Evolutionary conservation across 2,113 vertebrate genomes (phyloP), one percentile per base, ranked within the genome.

Genomic region (Caracal caracal): DNA sequence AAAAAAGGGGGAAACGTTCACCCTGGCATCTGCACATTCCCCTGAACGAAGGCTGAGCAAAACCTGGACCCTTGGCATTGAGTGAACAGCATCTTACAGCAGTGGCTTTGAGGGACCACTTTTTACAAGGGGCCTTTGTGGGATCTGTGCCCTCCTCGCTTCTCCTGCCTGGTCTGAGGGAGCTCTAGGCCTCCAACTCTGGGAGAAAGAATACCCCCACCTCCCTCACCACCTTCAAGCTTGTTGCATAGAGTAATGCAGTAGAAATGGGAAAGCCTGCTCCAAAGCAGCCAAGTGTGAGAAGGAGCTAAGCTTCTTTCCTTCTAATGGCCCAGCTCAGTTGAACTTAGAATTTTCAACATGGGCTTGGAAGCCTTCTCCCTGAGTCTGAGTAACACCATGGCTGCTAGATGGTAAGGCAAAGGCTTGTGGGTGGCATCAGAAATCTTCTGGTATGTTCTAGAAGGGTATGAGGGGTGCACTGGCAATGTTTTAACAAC

Each of bases 1-100:
- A 15, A 3, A n/a, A 56, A 71, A 4, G 40, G 37, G 30, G 26
- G 43, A 15, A 19, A 26, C 7, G 1, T 1, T 19, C 49, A 19
- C 0, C 24, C n/a, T 30, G 26, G 24, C 33, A 20, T 10, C 81
- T 11, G 9, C 35, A 43, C 10, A 1, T 5, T 28, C n/a, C 49
- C 35, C 30, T 24, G 1, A 51, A 11, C 0, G 4, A 28, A 76
- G 33, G 37, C 78, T 26, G 63, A 51, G 30, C 16, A 11, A 19
- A n/a, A 6, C 30, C 51, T 4, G 11, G 4, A 7, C 20, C 17
- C 76, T 1, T 0, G 0, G 70, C 70, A 63, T 51, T 3, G n/a
- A 33, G 8, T 8, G 59, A 16, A 12, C 0, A 1, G 59, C 59
- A 37, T 9, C 68, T 59, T 6, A 2, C 9, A 24, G 68, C n/a